Percentiles rank a stretch among this genome's conserved stretches.
phyloP scores from a whole-genome alignment of 2,888 invertebrate species.

The Helicoverpa assulta region DNA sequence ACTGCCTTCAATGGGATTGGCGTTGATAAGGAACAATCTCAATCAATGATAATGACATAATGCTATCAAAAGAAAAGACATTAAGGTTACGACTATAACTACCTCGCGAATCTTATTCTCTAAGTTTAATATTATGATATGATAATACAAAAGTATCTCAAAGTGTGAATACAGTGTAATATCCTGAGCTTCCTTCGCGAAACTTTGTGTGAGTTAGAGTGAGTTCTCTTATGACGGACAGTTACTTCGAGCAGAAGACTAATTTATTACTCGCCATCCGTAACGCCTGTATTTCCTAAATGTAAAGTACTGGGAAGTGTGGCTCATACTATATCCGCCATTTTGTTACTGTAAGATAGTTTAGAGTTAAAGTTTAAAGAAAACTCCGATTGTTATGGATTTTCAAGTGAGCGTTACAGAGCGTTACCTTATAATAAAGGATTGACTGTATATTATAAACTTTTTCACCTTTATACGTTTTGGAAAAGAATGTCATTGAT shows the following conservation, averaged over 20 bases:
- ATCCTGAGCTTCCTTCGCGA: constrained; percentile 23
- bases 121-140: constrained; percentile 4
- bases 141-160: constrained; percentile 8
- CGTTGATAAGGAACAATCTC: too few species aligned
- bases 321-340: neutral
- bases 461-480: too few species aligned
- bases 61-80: too few species aligned
- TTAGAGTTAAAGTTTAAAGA: too few species aligned
- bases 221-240: constrained; percentile 10
- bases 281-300: constrained; percentile 6
- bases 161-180: constrained; percentile 10
- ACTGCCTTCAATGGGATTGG: too few species aligned
- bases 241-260: constrained; percentile 22
- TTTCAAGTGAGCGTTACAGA: neutral
- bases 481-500: too few species aligned
- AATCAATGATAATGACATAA: too few species aligned
- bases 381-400: neutral
- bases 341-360: neutral
- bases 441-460: too few species aligned
- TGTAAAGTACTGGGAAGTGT: neutral
- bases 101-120: neutral
- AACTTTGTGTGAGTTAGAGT: constrained; percentile 23
- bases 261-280: constrained; percentile 25
- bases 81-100: too few species aligned
- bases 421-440: too few species aligned